Base-by-base conservation (phyloP, 2,888 invertebrate species). In the Chelonus formosanus region DNA sequence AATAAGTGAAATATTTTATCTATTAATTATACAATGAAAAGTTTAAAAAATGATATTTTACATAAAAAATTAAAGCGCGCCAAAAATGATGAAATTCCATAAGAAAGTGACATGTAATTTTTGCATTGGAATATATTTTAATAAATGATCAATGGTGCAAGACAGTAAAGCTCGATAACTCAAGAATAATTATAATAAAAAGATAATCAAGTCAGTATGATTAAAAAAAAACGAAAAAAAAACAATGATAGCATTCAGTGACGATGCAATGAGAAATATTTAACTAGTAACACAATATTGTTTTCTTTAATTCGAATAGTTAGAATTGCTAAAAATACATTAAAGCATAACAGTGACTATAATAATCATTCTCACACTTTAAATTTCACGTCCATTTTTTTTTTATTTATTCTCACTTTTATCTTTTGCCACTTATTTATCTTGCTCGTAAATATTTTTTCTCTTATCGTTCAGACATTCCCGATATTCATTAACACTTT, bases 321-420 rank as follows among this genome's bases (percentile, higher is more conserved):
- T 76, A 76, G 78, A 80, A 78, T 78, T 71, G 79, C 78, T 81
- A 80, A 76, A 81, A 80, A 78, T 80, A 80, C 76, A 78, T 80
- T 80, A 81, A 20, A 20, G 20, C 20, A 20, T 20, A 20, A 20
- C 20, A 20, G 20, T 20, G 20, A 20, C 20, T 80, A 81, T 80
- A 79, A 81, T 81, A 80, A 80, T 78, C 79, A 77, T 82, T 80
- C 82, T 81, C 82, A 79, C 76, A 73, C 78, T 31, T 56, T 43
- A 48, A 56, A 56, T 63, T 36, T 6, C 36, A 44, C 50, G 43
- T 43, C 36, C 59, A 65, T 47, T 58, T 40, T 52, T 53, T 53
- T 36, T 64, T 54, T 52, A 53, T 65, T 57, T 34, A 60, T 62
- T 35, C 20, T 6, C 45, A 10, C 54, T 36, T 50, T 68, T 71